A percentile compares a stretch with the other conserved stretches of the same genome.
phyloP scores from a whole-genome alignment of 2,113 vertebrate genomes.

The Myrmecobius fasciatus region DNA sequence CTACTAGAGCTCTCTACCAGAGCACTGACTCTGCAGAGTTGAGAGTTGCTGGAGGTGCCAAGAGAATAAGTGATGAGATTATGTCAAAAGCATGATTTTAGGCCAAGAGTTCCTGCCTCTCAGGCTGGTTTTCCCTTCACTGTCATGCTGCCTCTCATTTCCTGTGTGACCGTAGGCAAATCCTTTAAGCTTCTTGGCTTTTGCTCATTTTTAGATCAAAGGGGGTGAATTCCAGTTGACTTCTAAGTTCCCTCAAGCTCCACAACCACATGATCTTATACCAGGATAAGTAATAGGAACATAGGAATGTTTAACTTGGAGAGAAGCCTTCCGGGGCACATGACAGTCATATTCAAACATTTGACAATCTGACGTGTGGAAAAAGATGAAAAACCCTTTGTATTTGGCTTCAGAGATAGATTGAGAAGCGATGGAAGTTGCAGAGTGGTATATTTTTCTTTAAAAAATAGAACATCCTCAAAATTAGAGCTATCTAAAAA shows the following conservation, averaged over 20 bases:
- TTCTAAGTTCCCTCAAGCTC: background rate
- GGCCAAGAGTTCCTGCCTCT: background rate
- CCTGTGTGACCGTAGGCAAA: background rate
- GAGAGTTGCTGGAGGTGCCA: background rate
- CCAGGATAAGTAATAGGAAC: background rate
- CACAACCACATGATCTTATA: background rate
- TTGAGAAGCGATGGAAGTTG: background rate
- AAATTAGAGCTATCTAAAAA: background rate
- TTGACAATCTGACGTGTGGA: background rate
- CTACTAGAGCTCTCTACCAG: background rate
- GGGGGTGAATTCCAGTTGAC: background rate
- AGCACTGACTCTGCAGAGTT: background rate
- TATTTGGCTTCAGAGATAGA: background rate
- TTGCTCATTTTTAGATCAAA: background rate
- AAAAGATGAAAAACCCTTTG: background rate
- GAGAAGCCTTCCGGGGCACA: background rate
- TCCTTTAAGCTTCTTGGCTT: constrained; percentile 2
- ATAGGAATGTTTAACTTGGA: background rate
- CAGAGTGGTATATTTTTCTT: background rate
- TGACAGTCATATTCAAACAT: background rate
- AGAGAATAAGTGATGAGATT: background rate
- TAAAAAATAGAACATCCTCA: background rate
- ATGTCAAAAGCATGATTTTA: background rate
- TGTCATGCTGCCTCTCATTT: background rate
- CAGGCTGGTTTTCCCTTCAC: background rate